These are phyloP conservation scores for Drosophila neotestacea DNA, from an alignment of 2,888 invertebrate genomes.

Conservation along the genomic window DNA sequence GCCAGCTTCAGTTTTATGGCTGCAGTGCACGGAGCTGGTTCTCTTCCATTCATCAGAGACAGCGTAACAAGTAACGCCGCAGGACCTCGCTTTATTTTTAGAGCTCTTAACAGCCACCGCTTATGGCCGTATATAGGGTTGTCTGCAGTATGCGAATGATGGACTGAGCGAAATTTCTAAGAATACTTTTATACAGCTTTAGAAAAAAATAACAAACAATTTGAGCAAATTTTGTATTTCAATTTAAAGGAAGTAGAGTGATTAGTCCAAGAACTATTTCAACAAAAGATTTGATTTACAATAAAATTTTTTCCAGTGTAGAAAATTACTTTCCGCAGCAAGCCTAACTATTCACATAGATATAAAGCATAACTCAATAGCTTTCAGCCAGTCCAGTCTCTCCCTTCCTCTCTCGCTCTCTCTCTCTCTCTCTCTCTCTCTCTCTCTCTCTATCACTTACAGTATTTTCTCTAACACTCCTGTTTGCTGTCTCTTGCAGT, in stretches of 20 bases:
- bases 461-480: conserved; percentile 8
- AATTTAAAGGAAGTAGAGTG: too few species aligned
- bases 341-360: conserved; percentile 36
- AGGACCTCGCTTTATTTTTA: conserved; percentile 63
- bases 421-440: neutral
- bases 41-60: conserved; percentile 61
- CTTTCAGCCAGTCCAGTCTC: neutral
- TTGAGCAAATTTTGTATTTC: too few species aligned
- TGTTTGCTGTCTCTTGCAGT: conserved; percentile 85
- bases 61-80: conserved; percentile 69
- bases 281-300: too few species aligned
- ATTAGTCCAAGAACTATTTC: neutral
- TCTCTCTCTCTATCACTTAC: neutral
- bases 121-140: conserved; percentile 36
- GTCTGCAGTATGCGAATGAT: conserved; percentile 35
- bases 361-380: conserved; percentile 27
- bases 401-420: neutral
- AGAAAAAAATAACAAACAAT: neutral
- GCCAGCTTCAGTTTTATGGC: conserved; percentile 27
- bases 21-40: conserved; percentile 16
- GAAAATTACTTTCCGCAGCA: conserved; percentile 29
- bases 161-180: conserved; percentile 25
- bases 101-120: conserved; percentile 51
- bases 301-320: conserved; percentile 34
- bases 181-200: neutral